Percentiles rank a stretch among this genome's conserved stretches.
phyloP scores from a whole-genome alignment of 2,888 invertebrate species.

The Drosophila paramelanica region DNA sequence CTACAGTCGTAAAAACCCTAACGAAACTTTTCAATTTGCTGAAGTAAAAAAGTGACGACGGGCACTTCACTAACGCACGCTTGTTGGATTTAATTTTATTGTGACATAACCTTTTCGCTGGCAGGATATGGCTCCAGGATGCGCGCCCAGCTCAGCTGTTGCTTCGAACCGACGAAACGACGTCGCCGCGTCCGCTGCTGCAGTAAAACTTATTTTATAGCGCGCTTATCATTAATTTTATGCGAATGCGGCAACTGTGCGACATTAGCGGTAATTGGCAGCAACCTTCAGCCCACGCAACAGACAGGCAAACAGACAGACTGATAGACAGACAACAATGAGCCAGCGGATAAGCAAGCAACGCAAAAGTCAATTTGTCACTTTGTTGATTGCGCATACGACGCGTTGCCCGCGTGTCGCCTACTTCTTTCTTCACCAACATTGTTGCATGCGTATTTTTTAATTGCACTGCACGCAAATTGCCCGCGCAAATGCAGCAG shows the following conservation, averaged over 20 bases:
- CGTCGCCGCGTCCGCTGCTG: constrained; percentile 34
- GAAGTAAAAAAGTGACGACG: constrained; percentile 12
- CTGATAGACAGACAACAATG: constrained; percentile 12
- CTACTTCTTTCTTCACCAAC: constrained; percentile 4
- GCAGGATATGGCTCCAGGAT: constrained; percentile 30
- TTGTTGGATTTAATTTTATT: constrained; percentile 80
- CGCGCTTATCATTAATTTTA: constrained; percentile 80
- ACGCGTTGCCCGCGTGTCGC: constrained; percentile 17
- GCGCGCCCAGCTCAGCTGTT: constrained; percentile 44
- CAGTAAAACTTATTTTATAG: constrained; percentile 79
- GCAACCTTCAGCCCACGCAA: constrained; percentile 34
- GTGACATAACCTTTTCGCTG: constrained; percentile 76
- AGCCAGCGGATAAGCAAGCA: constrained; percentile 1
- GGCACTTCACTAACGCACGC: constrained; percentile 70
- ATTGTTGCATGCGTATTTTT: constrained; percentile 40
- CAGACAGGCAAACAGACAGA: constrained; percentile 13
- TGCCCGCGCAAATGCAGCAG: constrained; percentile 41
- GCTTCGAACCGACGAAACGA: constrained; percentile 31
- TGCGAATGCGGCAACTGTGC: constrained; percentile 78
- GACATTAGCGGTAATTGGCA: constrained; percentile 80
- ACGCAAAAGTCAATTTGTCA: constrained; percentile 68
- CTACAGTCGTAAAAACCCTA: constrained; percentile 60
- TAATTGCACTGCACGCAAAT: constrained; percentile 70
- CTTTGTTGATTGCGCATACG: constrained; percentile 54
- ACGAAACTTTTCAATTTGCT: constrained; percentile 70